phyloP scores from a whole-genome alignment of 2,888 invertebrate genomes.

The Siphonodentalium dalli region DNA sequence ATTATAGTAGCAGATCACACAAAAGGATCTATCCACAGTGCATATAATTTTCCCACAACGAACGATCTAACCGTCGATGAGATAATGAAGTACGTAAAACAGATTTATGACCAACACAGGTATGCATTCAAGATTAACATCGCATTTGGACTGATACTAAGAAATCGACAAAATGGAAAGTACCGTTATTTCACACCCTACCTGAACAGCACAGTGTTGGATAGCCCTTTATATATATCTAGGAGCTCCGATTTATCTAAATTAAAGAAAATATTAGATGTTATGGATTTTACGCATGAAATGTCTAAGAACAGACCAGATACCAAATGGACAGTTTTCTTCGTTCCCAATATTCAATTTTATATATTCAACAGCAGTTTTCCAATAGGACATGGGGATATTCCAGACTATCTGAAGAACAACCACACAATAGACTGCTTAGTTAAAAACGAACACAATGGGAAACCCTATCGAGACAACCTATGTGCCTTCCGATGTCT shows the following conservation, averaged over 20 bases:
- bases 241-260: conserved; percentile 19
- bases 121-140: conserved; percentile 23
- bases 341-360: conserved; percentile 29
- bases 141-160: conserved; percentile 13
- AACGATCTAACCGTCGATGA: too few relatives aligned
- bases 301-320: conserved; percentile 21
- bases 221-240: conserved; percentile 20
- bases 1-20: too few relatives aligned
- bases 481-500: too few relatives aligned
- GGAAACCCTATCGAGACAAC: too few relatives aligned
- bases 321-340: conserved; percentile 28
- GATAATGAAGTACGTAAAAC: conserved; percentile 7
- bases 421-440: too few relatives aligned
- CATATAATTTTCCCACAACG: too few relatives aligned
- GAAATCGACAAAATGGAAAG: conserved; percentile 21
- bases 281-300: conserved; percentile 18
- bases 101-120: too few relatives aligned
- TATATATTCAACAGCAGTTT: too few relatives aligned
- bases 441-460: too few relatives aligned
- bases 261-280: conserved; percentile 10
- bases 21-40: too few relatives aligned
- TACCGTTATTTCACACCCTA: conserved; percentile 29
- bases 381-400: too few relatives aligned
- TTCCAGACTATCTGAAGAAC: too few relatives aligned
- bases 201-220: conserved; percentile 20